These are phyloP conservation scores for Fabriciana adippe DNA, from an alignment of 2,888 invertebrate genomes.

Conservation along the genomic window DNA sequence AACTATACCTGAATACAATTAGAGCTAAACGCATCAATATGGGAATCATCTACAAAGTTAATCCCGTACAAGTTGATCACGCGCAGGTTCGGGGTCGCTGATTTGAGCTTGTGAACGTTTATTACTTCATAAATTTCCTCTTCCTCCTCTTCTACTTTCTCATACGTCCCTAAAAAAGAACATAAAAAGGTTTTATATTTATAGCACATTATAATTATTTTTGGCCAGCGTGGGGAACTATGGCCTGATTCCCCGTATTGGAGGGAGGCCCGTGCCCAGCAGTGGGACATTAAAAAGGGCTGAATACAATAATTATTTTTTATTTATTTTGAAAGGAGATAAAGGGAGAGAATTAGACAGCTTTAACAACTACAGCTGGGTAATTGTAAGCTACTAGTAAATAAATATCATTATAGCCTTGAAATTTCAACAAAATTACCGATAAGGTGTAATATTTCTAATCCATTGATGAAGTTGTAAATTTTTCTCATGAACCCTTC, in stretches of 20 bases:
- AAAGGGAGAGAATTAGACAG: too few relatives aligned
- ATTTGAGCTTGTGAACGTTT: constrained; percentile 99
- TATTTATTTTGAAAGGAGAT: not conserved
- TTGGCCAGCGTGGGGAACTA: too few relatives aligned
- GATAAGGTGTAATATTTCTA: constrained; percentile 98
- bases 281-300: too few relatives aligned
- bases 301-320: not conserved
- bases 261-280: too few relatives aligned
- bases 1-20: constrained; percentile 92
- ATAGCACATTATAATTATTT: too few relatives aligned
- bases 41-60: constrained; percentile 98
- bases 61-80: constrained; percentile 99
- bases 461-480: constrained; percentile 99
- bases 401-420: not conserved
- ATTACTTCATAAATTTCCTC: constrained; percentile 99
- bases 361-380: too few relatives aligned
- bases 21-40: constrained; percentile 98
- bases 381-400: not conserved
- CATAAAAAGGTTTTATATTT: not conserved
- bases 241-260: too few relatives aligned
- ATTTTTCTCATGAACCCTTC: constrained; percentile 99
- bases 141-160: constrained; percentile 98
- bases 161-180: constrained; percentile 91
- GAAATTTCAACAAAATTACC: constrained; percentile 82
- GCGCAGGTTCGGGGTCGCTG: constrained; percentile 97